phyloP scores from a whole-genome alignment of 23 tunicate species.

The Clavelina lepadiformis region DNA sequence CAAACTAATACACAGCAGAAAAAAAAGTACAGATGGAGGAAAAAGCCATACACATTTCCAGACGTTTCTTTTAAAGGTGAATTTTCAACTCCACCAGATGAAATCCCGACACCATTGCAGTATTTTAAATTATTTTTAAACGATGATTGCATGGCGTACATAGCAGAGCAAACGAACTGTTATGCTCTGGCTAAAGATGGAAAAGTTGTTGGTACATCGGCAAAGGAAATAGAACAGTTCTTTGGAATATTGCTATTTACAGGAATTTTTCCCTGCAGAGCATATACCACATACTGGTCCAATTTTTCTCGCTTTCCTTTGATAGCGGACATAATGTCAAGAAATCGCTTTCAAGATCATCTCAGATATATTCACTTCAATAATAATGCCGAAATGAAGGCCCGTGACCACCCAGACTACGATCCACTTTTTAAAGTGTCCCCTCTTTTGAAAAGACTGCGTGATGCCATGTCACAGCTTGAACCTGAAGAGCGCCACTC shows the following conservation, averaged over 20 bases:
- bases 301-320: conserved; percentile 2
- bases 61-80: conserved; percentile 9
- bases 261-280: conserved; percentile 16
- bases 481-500: conserved; percentile 10
- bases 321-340: conserved; percentile 10
- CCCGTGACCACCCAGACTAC: conserved; percentile 10
- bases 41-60: neutral
- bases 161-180: conserved; percentile 8
- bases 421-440: conserved; percentile 26
- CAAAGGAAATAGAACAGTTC: no score
- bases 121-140: conserved; percentile 11
- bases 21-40: conserved; percentile 1
- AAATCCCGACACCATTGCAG: neutral
- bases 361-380: conserved; percentile 8
- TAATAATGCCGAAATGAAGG: conserved; percentile 7
- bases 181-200: conserved; percentile 6
- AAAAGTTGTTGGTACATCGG: neutral
- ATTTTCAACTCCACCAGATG: conserved; percentile 12
- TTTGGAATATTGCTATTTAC: conserved; percentile 12
- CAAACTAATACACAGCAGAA: conserved; percentile 1
- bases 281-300: conserved; percentile 16
- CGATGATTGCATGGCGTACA: conserved; percentile 16
- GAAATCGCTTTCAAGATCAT: conserved; percentile 11
- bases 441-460: conserved; percentile 6
- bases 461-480: conserved; percentile 11